Conservation (phyloP, 2,888 invertebrate species). For the Panopea generosa region DNA sequence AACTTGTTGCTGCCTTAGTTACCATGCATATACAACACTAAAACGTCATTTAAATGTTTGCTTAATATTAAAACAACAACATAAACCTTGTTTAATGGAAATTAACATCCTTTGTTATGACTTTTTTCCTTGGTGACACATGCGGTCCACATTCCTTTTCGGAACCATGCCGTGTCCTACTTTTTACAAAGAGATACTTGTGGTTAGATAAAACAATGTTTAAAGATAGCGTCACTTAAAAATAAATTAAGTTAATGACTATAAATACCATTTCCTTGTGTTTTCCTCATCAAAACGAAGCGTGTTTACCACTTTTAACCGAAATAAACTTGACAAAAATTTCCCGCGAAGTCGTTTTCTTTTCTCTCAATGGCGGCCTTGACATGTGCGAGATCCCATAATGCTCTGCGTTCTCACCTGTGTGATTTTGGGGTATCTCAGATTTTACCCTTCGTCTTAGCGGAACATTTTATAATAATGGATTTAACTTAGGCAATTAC, state of each 20-base stretch:
- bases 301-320: constrained; percentile 2
- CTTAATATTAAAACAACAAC: neutral
- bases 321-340: constrained; percentile 40
- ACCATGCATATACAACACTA: constrained; percentile 3
- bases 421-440: constrained; percentile 11
- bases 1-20: constrained; percentile 32
- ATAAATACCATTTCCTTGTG: neutral
- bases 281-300: neutral
- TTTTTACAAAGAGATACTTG: constrained; percentile 47
- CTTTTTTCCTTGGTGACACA: constrained; percentile 9
- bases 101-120: neutral
- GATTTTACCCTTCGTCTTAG: neutral
- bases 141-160: constrained; percentile 13
- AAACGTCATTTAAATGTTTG: neutral
- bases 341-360: constrained; percentile 61
- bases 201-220: neutral
- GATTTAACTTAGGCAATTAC: too few relatives aligned
- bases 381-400: constrained; percentile 62
- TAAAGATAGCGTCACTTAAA: neutral
- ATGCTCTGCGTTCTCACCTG: constrained; percentile 62
- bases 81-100: neutral
- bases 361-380: constrained; percentile 63
- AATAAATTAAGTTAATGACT: neutral
- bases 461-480: too few relatives aligned
- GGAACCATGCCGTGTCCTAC: constrained; percentile 60